A percentile compares a stretch with the other conserved stretches of the same genome.
phyloP scores from a whole-genome alignment of 2,113 vertebrate species.

The Myiagra hebetior region DNA sequence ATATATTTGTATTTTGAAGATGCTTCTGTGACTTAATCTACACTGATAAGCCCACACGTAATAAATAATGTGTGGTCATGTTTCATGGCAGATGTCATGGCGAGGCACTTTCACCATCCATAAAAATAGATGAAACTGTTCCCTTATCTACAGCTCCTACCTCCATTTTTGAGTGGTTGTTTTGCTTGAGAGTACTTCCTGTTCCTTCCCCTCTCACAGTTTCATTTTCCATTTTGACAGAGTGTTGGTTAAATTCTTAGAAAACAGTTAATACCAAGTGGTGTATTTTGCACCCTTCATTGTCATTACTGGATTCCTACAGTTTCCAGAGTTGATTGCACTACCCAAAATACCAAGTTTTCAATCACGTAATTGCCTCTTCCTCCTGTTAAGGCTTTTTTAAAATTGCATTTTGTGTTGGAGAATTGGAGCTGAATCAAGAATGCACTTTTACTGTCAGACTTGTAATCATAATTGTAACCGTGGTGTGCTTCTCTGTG shows the following conservation, averaged over 20 bases:
- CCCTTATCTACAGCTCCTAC: not conserved
- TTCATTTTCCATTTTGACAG: not conserved
- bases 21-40: not conserved
- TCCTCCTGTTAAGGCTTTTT: not conserved
- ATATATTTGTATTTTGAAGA: not conserved
- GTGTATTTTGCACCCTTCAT: not conserved
- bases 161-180: not conserved
- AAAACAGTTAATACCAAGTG: not conserved
- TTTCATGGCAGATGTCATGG: not conserved
- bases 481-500: not conserved
- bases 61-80: not conserved
- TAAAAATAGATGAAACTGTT: not conserved
- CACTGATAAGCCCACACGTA: not conserved
- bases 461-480: not conserved
- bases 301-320: not conserved
- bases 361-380: not conserved
- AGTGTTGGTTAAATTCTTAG: not conserved
- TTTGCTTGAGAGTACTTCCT: not conserved
- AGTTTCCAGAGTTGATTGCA: not conserved
- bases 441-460: not conserved
- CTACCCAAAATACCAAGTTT: not conserved
- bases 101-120: not conserved
- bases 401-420: not conserved
- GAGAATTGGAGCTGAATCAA: not conserved
- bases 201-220: not conserved